Evolutionary conservation across 1,140 invertebrate species (phyloP).

Genomic region (Drosophila guanche): DNA sequence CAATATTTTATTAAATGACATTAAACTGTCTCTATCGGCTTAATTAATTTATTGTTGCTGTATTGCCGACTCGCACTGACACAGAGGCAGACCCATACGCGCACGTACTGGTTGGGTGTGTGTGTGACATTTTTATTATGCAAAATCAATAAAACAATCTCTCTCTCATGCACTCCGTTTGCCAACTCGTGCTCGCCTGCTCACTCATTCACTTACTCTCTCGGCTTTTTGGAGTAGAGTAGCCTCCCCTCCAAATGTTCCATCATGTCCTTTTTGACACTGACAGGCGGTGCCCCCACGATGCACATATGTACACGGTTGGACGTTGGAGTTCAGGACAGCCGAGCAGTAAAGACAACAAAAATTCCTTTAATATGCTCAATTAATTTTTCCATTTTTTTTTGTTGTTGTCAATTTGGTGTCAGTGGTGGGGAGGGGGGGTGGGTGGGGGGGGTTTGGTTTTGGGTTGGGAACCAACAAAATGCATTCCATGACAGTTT

Average conservation of each 20-base stretch:
- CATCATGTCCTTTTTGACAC: constrained; percentile 83
- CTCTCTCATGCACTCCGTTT: constrained; percentile 58
- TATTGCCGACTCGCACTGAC: constrained; percentile 61
- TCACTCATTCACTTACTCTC: constrained; percentile 41
- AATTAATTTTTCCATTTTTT: constrained; percentile 78
- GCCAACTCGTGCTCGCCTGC: constrained; percentile 18
- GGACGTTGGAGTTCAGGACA: not conserved
- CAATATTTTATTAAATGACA: constrained; percentile 84
- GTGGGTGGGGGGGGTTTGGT: constrained; percentile 31
- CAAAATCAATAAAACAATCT: constrained; percentile 83
- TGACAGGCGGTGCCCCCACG: constrained; percentile 58
- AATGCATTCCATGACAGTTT: constrained; percentile 73
- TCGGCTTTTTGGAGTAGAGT: constrained; percentile 11
- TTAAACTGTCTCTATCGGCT: constrained; percentile 84
- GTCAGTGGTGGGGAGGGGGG: constrained; percentile 17
- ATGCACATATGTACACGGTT: not conserved
- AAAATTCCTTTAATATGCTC: constrained; percentile 76
- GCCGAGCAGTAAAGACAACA: constrained; percentile 26
- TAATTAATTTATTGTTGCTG: constrained; percentile 84
- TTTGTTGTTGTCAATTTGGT: not conserved
- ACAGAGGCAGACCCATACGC: constrained; percentile 5
- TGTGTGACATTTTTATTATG: constrained; percentile 83
- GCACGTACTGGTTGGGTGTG: constrained; percentile 33
- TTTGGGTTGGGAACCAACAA: constrained; percentile 60
- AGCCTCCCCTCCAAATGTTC: constrained; percentile 59